Percentiles rank a stretch among this genome's conserved stretches.
Conservation (phyloP, 2,113 vertebrate species). For the Macaca mulatta region DNA sequence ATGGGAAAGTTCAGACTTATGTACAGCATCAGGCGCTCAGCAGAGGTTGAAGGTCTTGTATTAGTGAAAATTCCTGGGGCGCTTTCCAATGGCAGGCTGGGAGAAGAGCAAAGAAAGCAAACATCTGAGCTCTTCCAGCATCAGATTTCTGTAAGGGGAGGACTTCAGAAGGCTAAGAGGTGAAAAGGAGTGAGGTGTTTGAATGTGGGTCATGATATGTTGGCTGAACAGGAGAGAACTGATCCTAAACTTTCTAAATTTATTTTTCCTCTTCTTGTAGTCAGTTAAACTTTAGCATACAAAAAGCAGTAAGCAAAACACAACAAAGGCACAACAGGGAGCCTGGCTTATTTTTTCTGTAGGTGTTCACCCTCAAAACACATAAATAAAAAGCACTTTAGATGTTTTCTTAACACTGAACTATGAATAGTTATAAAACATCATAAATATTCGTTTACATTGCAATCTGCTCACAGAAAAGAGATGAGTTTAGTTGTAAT, state of each 20-base stretch:
- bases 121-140: background rate
- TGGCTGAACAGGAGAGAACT: background rate
- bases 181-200: background rate
- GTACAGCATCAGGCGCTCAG: background rate
- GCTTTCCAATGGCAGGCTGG: background rate
- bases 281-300: background rate
- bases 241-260: background rate
- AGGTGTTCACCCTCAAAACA: conserved; percentile 23
- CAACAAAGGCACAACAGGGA: background rate
- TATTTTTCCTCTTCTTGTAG: background rate
- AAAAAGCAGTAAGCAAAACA: background rate
- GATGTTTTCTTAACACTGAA: conserved; percentile 54
- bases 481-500: conserved; percentile 48
- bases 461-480: conserved; percentile 39
- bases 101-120: background rate
- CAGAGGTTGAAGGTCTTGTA: background rate
- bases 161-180: background rate
- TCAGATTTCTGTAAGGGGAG: background rate
- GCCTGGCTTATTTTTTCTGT: background rate
- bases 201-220: background rate
- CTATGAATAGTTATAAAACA: conserved; percentile 42
- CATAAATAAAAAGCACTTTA: conserved; percentile 47
- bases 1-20: background rate
- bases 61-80: no score
- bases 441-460: conserved; percentile 61